Conservation (phyloP, 2,888 invertebrate species). For the Tipula lateralis region DNA sequence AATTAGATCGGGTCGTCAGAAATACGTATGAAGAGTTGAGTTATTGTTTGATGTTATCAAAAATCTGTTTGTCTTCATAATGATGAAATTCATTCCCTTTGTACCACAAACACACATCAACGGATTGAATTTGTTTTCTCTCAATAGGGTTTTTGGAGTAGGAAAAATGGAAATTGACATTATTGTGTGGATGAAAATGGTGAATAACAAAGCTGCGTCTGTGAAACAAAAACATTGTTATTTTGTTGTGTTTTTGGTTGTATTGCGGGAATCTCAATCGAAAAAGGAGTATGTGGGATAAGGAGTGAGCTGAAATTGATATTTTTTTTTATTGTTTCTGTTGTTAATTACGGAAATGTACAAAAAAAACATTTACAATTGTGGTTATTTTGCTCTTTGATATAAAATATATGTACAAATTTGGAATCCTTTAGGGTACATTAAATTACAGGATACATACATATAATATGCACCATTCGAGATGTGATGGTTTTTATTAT, state of each 20-base stretch:
- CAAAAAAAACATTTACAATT: neutral
- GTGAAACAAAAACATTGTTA: neutral
- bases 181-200: neutral
- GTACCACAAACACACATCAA: neutral
- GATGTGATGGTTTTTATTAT: neutral
- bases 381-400: neutral
- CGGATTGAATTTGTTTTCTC: neutral
- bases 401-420: neutral
- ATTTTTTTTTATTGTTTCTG: neutral
- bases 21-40: neutral
- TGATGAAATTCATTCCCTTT: neutral
- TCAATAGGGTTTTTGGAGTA: neutral
- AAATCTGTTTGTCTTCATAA: neutral
- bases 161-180: neutral
- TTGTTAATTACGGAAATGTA: neutral
- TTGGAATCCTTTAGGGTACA: neutral
- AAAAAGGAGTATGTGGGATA: neutral
- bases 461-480: neutral
- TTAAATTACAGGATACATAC: neutral
- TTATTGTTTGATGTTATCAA: neutral
- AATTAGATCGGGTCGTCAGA: neutral
- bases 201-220: neutral
- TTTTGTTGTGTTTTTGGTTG: neutral
- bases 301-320: neutral
- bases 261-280: neutral